Evolutionary conservation across 2,113 vertebrate species (phyloP).

Genomic region (Myotis lucifugus): DNA sequence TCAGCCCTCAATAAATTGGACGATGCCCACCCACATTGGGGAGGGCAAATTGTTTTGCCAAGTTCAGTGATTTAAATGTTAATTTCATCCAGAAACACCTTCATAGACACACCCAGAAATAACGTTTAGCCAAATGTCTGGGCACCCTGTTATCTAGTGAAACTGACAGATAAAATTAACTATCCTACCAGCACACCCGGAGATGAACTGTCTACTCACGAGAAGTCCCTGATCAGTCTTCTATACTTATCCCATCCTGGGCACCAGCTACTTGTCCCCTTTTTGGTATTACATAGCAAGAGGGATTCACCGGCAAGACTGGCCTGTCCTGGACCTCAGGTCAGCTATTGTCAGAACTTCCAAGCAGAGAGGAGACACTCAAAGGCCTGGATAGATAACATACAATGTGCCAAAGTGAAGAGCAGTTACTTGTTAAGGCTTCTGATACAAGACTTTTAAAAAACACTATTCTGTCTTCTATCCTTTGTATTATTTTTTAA

Average conservation of each 20-base stretch:
- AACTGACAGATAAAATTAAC: not conserved
- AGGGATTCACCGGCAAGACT: not conserved
- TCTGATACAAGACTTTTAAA: slow-evolving; percentile 36
- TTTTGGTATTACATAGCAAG: slow-evolving; percentile 3
- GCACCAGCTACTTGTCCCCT: not conserved
- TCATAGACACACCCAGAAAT: not conserved
- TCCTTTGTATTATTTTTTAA: not conserved
- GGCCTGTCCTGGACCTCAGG: not conserved
- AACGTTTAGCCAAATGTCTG: not conserved
- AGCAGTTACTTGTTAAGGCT: slow-evolving; percentile 41
- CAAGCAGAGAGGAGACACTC: slow-evolving; percentile 29
- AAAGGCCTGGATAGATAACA: slow-evolving; percentile 14
- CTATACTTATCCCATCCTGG: not conserved
- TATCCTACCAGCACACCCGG: not conserved
- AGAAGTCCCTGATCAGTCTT: not conserved
- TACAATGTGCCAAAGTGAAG: slow-evolving; percentile 45
- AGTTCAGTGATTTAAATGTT: not conserved
- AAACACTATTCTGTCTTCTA: slow-evolving; percentile 49
- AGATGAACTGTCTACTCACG: not conserved
- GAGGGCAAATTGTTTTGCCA: not conserved
- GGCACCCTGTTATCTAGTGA: not conserved
- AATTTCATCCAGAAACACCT: not conserved
- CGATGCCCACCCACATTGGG: not conserved
- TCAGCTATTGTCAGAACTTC: slow-evolving; percentile 52
- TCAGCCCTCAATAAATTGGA: not conserved